Evolutionary conservation across 2,888 invertebrate species (phyloP).

Genomic region (Tridacna crocea): DNA sequence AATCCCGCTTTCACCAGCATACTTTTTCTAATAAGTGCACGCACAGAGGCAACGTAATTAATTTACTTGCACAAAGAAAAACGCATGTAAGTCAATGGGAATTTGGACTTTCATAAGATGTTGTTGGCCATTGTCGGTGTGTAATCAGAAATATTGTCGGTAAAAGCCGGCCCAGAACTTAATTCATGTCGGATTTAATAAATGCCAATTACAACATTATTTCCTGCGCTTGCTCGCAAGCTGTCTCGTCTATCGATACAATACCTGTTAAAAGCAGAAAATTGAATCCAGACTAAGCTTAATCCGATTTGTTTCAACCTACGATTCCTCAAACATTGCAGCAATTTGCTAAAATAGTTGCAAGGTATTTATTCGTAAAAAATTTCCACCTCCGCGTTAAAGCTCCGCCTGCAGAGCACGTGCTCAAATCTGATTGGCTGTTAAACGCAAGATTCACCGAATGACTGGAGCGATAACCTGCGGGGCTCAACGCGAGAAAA

Average conservation of each 20-base stretch:
- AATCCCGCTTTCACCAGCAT: too few species aligned
- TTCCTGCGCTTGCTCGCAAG: conserved; percentile 1
- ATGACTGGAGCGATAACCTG: background rate
- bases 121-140: too few species aligned
- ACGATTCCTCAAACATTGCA: conserved; percentile 3
- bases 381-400: background rate
- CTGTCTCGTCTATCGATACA: background rate
- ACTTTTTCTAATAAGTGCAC: too few species aligned
- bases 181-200: background rate
- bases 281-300: background rate
- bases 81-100: too few species aligned
- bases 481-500: conserved; percentile 25
- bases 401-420: conserved; percentile 41
- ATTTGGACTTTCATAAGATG: too few species aligned
- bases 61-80: too few species aligned
- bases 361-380: background rate
- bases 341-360: background rate
- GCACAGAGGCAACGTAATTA: too few species aligned
- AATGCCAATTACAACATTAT: background rate
- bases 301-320: conserved; percentile 1
- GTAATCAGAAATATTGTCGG: too few species aligned
- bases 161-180: too few species aligned
- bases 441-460: background rate
- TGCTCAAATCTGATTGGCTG: conserved; percentile 48
- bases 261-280: conserved; percentile 9